These are phyloP conservation scores for Marmota monax DNA, from an alignment of 2,113 vertebrate genomes.

Conservation along the genomic window DNA sequence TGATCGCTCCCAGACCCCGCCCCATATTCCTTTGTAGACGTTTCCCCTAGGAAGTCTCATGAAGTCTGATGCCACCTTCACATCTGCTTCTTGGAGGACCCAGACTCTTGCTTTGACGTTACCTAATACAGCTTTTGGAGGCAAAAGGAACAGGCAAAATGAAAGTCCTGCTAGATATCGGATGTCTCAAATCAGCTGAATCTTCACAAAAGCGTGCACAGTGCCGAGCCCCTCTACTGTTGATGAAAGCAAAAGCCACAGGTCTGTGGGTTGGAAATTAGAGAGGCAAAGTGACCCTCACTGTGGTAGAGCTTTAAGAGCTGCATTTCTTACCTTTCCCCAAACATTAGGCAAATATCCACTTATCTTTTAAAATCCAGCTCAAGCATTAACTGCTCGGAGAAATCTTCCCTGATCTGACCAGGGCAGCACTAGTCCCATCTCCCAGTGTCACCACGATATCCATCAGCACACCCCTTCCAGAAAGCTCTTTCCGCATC, in stretches of 20 bases:
- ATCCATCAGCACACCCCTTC: neutral
- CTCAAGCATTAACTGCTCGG: neutral
- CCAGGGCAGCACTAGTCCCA: neutral
- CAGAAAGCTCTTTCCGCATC: neutral
- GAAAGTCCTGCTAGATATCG: neutral
- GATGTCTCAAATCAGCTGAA: neutral
- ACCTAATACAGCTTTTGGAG: neutral
- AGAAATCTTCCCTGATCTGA: neutral
- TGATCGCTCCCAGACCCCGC: neutral
- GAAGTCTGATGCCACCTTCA: neutral
- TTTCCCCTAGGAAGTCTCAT: accelerated
- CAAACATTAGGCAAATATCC: neutral
- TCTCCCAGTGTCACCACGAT: neutral
- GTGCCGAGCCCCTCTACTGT: neutral
- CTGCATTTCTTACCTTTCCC: neutral
- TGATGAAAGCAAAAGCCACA: neutral
- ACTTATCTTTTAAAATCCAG: neutral
- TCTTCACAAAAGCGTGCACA: neutral
- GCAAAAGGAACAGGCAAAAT: neutral
- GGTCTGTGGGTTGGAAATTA: neutral
- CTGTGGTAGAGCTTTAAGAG: neutral
- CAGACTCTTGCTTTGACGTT: accelerated
- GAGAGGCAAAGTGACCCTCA: neutral
- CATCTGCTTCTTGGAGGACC: neutral
- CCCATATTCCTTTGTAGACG: too few species aligned